Base-by-base conservation (phyloP, 2,888 invertebrate genomes). In the Mystacides longicornis region DNA sequence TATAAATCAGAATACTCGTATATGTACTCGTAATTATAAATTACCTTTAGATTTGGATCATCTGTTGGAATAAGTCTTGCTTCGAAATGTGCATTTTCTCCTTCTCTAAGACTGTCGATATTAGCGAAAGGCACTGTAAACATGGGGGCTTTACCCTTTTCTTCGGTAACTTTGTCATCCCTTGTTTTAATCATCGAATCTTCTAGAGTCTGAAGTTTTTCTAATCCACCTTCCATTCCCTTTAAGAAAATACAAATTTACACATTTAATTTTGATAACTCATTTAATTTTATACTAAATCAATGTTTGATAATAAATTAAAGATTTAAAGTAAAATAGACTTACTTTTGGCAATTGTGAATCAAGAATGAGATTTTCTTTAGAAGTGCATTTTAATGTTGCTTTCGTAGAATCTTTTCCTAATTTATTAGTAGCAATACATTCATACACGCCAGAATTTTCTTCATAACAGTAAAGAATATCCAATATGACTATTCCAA, bases 401-500 rank as follows among this genome's bases (percentile, higher is more conserved):
- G 93, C 91, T 65, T 86, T 88, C 0, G 93, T 94, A 14, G 84
- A 80, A 70, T 93, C 93, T 65, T 87, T 82, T 50, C 96, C 97
- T 61, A 91, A 82, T 73, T 94, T 93, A 67, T 96, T 96, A 19
- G 86, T 84, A 33, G 96, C 96, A 65, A 93, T 81, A 68, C 95
- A 95, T 74, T 95, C 94, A 68, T 95, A 96, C 57, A 85, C 85
- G 51, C 95, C 95, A 46, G 92, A 92, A 70, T 96, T 96, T 74
- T 95, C 94, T 73, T 94, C 96, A 68, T 96, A 96, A 67, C 94
- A 95, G 68, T 95, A 96, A 33, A 94, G 73, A 64, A 97, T 95
- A 67, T 96, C 96, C 67, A 97, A 79, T 64, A 95, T 94, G 49
- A 96, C 96, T 67, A 94, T 92, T 59, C 96, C 96, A 70, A 97